Conservation (phyloP, 2,888 invertebrate genomes). For the Eupithecia abbreviata region DNA sequence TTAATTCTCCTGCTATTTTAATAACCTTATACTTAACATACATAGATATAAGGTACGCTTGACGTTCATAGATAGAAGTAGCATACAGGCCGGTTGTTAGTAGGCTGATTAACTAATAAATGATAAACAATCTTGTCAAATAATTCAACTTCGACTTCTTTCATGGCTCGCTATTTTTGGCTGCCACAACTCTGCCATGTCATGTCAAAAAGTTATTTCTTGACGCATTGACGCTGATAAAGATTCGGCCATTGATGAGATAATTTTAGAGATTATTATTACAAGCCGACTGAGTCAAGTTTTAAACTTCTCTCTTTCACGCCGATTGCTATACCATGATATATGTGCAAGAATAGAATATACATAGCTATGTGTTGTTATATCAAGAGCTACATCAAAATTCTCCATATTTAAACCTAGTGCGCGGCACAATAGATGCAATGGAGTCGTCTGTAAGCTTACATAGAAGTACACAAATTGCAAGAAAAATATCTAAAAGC, state of each 20-base stretch:
- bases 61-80: neutral
- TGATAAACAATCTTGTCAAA: neutral
- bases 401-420: neutral
- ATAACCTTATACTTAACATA: neutral
- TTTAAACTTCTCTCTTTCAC: neutral
- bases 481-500: neutral
- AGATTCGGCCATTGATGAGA: neutral
- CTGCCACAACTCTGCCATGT: too few relatives aligned
- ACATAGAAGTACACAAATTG: neutral
- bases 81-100: neutral
- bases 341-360: too few relatives aligned
- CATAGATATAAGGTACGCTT: neutral
- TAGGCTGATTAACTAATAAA: neutral
- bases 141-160: neutral
- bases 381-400: neutral
- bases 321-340: neutral
- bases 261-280: neutral
- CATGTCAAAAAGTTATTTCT: neutral
- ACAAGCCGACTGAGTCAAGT: neutral
- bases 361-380: neutral
- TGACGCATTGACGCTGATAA: neutral
- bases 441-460: neutral
- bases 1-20: neutral
- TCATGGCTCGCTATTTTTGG: too few relatives aligned
- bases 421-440: neutral